Conservation (phyloP, 2,113 vertebrate species). For the zebrafish (Danio rerio) region DNA sequence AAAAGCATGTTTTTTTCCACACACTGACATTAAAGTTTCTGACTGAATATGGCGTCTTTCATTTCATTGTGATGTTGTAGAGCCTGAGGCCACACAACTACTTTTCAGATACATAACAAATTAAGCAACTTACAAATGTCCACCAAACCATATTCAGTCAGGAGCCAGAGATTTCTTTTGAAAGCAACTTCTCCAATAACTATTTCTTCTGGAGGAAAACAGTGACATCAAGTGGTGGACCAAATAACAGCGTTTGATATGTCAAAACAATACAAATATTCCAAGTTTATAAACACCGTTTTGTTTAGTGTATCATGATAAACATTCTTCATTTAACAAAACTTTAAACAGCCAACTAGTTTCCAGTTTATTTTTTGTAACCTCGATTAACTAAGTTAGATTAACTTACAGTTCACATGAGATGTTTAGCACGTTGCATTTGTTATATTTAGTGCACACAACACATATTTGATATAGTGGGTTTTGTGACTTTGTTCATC, state of each 20-base stretch:
- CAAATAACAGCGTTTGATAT: too few relatives aligned
- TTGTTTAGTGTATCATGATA: too few relatives aligned
- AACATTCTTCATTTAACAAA: not conserved
- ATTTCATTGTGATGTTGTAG: not conserved
- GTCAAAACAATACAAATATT: too few relatives aligned
- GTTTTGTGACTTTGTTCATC: not conserved
- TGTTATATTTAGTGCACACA: conserved; percentile 3
- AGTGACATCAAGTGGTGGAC: conserved; percentile 49
- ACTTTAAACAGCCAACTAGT: not conserved
- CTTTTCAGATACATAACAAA: not conserved
- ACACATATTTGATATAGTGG: not conserved
- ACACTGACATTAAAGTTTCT: not conserved
- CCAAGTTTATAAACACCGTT: too few relatives aligned
- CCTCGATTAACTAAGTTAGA: too few relatives aligned
- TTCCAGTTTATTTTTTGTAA: not conserved
- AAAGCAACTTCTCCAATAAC: not conserved
- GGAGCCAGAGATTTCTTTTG: not conserved
- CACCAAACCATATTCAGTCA: not conserved
- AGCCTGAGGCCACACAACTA: not conserved
- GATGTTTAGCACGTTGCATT: not conserved
- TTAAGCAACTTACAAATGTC: not conserved
- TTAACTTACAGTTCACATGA: not conserved
- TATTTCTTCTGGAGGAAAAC: not conserved
- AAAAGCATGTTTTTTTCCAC: conserved; percentile 20
- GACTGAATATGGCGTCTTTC: not conserved